Percentiles rank a stretch among this genome's conserved stretches.
phyloP scores from a whole-genome alignment of 2,797 vertebrate species.

The Craterocephalus amniculus region DNA sequence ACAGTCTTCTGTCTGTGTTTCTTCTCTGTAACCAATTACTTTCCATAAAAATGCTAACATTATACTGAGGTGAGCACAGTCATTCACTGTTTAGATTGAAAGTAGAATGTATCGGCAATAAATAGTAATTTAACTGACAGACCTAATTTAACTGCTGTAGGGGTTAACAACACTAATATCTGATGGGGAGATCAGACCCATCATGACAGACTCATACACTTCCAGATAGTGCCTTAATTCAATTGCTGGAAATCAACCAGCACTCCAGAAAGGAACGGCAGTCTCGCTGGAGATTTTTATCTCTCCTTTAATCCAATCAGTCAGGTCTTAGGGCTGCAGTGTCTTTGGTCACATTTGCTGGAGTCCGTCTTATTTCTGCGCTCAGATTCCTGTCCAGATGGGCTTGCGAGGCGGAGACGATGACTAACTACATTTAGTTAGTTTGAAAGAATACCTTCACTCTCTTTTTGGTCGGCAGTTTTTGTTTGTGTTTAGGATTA shows the following conservation, averaged over 20 bases:
- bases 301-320: constrained; percentile 77
- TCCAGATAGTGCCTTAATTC: constrained; percentile 76
- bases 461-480: not conserved
- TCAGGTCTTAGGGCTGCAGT: constrained; percentile 63
- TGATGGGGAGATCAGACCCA: constrained; percentile 54
- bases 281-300: constrained; percentile 79
- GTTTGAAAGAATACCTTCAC: not conserved
- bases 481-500: not conserved
- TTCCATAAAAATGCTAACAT: constrained; percentile 2
- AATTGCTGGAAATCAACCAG: constrained; percentile 73
- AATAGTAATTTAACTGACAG: constrained; percentile 20
- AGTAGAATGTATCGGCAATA: not conserved
- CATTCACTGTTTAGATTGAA: not conserved
- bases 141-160: constrained; percentile 35
- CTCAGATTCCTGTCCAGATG: constrained; percentile 20
- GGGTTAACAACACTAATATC: constrained; percentile 44
- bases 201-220: constrained; percentile 58
- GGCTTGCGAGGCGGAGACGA: not conserved
- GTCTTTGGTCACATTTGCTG: constrained; percentile 50
- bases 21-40: constrained; percentile 29
- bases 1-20: constrained; percentile 26
- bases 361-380: constrained; percentile 51
- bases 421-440: constrained; percentile 3
- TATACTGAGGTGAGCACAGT: not conserved
- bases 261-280: constrained; percentile 69